phyloP scores from a whole-genome alignment of 2,888 invertebrate species.

The Aricia artaxerxes region DNA sequence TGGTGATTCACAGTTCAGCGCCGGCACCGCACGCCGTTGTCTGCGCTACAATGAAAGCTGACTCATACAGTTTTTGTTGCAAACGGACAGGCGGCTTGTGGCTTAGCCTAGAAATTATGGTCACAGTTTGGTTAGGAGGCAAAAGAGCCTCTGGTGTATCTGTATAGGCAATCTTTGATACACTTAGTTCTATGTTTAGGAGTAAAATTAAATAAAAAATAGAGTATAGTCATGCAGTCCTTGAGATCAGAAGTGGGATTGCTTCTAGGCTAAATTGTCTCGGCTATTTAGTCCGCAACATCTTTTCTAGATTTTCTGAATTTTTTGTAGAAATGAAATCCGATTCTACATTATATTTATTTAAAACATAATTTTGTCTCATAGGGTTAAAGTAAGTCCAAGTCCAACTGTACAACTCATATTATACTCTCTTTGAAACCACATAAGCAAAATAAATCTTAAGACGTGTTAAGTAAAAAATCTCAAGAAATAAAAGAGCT shows the following conservation, averaged over 20 bases:
- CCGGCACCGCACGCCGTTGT: slow-evolving; percentile 36
- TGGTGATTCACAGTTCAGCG: slow-evolving; percentile 46
- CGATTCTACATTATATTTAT: neutral
- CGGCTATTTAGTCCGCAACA: too few species aligned
- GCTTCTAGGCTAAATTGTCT: too few species aligned
- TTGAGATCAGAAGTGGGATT: too few species aligned
- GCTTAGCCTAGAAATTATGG: slow-evolving; percentile 8
- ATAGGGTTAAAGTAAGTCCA: too few species aligned
- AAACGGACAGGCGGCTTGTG: neutral
- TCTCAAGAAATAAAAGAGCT: slow-evolving; percentile 10
- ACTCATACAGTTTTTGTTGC: slow-evolving; percentile 47
- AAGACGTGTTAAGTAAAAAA: neutral
- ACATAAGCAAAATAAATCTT: neutral
- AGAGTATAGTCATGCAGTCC: too few species aligned
- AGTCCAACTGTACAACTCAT: neutral
- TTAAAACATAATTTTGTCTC: neutral
- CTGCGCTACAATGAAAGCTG: slow-evolving; percentile 60
- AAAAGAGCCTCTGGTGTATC: neutral
- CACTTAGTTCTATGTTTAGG: neutral
- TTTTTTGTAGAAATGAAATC: neutral
- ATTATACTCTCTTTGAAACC: neutral
- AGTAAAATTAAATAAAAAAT: neutral
- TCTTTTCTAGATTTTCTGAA: too few species aligned
- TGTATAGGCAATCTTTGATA: neutral
- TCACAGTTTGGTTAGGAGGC: neutral